These are phyloP conservation scores for Myanophis thanlyinensis DNA, from an alignment of 2,113 vertebrate species.

Conservation along the genomic window DNA sequence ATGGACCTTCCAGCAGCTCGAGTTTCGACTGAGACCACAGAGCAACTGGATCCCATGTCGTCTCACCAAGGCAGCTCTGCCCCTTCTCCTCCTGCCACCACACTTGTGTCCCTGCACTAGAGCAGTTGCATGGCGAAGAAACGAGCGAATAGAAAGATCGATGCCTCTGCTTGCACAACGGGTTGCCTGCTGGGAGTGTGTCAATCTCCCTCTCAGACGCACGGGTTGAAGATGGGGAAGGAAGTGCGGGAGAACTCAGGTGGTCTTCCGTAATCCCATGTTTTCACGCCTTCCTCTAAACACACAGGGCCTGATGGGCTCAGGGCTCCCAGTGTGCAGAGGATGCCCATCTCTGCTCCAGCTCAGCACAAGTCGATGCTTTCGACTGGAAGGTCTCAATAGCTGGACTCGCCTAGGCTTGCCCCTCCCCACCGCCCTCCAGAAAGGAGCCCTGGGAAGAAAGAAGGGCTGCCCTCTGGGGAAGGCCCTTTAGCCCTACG, in stretches of 20 bases:
- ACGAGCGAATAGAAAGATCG: not conserved
- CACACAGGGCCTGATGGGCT: not conserved
- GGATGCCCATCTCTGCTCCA: not conserved
- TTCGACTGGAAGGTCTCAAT: not conserved
- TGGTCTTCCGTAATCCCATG: not conserved
- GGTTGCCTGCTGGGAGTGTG: not conserved
- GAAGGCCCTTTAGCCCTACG: too few species aligned
- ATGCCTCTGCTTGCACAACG: not conserved
- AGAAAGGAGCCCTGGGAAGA: not conserved
- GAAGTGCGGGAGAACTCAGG: not conserved
- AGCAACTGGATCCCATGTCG: too few species aligned
- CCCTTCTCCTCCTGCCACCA: too few species aligned
- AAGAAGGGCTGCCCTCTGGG: too few species aligned
- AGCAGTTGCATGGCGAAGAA: too few species aligned
- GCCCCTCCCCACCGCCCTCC: fast-evolving
- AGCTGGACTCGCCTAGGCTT: not conserved
- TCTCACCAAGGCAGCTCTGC: too few species aligned
- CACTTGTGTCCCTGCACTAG: not conserved
- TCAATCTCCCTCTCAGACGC: not conserved
- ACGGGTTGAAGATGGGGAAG: not conserved
- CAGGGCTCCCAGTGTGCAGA: not conserved
- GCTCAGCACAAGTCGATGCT: not conserved
- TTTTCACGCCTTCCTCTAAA: not conserved
- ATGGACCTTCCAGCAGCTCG: too few species aligned
- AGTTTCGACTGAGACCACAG: too few species aligned